phyloP scores from a whole-genome alignment of 2,797 vertebrate species.

The Naso thynnoides region DNA sequence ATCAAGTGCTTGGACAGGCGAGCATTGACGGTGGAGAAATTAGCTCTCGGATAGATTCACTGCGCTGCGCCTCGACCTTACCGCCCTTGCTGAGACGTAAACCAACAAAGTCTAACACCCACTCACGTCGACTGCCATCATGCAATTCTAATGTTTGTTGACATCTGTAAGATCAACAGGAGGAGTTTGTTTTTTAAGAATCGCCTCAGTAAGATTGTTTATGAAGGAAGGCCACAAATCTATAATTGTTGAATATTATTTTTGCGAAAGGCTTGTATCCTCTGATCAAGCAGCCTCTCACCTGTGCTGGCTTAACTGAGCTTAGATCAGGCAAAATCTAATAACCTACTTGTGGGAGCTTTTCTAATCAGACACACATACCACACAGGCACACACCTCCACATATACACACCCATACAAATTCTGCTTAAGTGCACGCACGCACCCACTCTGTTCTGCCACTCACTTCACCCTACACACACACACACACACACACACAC shows the following conservation, averaged over 20 bases:
- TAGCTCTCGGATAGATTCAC: slow-evolving; percentile 34
- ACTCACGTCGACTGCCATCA: slow-evolving; percentile 6
- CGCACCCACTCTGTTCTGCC: slow-evolving; percentile 27
- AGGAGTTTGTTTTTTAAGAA: not conserved
- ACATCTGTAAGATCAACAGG: not conserved
- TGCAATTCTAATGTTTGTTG: not conserved
- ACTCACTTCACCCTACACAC: not conserved
- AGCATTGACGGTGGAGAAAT: slow-evolving; percentile 52
- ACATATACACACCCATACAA: slow-evolving; percentile 13
- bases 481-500: slow-evolving; percentile 31
- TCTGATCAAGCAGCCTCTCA: slow-evolving; percentile 13
- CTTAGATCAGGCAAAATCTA: slow-evolving; percentile 54
- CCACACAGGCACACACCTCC: slow-evolving; percentile 26
- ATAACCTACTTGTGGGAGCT: slow-evolving; percentile 58
- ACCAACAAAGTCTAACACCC: slow-evolving; percentile 6
- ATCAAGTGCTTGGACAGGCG: slow-evolving; percentile 70
- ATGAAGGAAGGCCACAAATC: slow-evolving; percentile 2
- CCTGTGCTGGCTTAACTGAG: slow-evolving; percentile 19
- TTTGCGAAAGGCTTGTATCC: not conserved
- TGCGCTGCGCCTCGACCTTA: slow-evolving; percentile 15
- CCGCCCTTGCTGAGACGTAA: slow-evolving; percentile 12
- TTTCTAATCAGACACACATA: slow-evolving; percentile 46
- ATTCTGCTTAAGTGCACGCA: slow-evolving; percentile 21
- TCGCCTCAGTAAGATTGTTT: not conserved
- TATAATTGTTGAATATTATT: not conserved